These are phyloP conservation scores for Drosophila prostipennis DNA, from an alignment of 2,888 invertebrate species.

Conservation along the genomic window DNA sequence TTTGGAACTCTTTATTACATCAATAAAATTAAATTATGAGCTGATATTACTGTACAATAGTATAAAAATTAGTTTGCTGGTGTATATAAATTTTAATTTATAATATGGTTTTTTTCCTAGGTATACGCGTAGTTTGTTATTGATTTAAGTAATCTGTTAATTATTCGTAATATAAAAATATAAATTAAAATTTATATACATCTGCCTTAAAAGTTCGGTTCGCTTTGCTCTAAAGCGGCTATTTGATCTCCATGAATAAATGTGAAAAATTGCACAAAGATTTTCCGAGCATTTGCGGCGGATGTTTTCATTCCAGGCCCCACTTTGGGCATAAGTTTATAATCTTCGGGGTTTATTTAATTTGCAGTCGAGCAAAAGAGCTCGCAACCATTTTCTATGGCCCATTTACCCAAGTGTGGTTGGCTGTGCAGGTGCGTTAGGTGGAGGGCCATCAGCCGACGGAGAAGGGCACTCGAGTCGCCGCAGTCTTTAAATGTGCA, in stretches of 20 bases:
- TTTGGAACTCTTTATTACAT: too few species aligned
- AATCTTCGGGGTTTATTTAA: constrained; percentile 42
- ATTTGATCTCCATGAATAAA: neutral
- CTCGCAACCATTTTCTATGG: constrained; percentile 22
- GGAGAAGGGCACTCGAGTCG: constrained; percentile 53
- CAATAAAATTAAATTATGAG: too few species aligned
- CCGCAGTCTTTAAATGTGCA: constrained; percentile 60
- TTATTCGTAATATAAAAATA: too few species aligned
- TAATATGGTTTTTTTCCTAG: too few species aligned
- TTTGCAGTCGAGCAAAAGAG: constrained; percentile 39
- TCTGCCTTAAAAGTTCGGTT: too few species aligned
- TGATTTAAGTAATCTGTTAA: too few species aligned
- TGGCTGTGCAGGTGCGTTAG: constrained; percentile 35
- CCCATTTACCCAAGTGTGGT: constrained; percentile 27
- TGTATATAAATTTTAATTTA: too few species aligned
- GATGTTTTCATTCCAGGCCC: constrained; percentile 1
- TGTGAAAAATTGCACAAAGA: neutral
- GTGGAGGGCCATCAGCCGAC: constrained; percentile 56
- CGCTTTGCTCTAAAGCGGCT: neutral
- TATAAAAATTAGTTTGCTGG: too few species aligned
- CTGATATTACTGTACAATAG: too few species aligned
- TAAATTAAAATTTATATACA: too few species aligned
- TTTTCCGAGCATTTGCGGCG: neutral
- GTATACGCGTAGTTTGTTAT: too few species aligned
- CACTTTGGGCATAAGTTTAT: constrained; percentile 34